Conservation (phyloP, 2,888 invertebrate species). For the Apantesis nais region DNA sequence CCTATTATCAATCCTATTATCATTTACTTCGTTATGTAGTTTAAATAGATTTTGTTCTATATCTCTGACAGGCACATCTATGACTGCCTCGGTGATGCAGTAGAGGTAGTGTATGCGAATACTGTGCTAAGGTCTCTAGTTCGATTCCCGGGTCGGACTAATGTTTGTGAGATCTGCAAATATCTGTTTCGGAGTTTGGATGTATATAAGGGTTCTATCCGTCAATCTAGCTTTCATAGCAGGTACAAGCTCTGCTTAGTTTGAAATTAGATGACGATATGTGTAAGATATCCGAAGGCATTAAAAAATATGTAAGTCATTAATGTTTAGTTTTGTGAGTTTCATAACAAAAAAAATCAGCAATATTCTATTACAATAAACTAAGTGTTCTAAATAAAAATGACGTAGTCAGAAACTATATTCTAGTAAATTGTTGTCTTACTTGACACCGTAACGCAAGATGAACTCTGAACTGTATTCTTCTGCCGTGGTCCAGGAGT, state of each 20-base stretch:
- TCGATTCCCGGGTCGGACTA: too few relatives aligned
- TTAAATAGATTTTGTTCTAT: neutral
- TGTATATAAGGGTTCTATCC: too few relatives aligned
- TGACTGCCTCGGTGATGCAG: too few relatives aligned
- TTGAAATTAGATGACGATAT: too few relatives aligned
- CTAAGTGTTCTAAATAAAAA: neutral
- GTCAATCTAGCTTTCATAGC: too few relatives aligned
- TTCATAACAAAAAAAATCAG: neutral
- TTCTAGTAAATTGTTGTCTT: slow-evolving; percentile 32
- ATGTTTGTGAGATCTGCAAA: too few relatives aligned
- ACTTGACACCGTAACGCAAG: slow-evolving; percentile 89
- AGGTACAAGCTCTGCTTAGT: too few relatives aligned
- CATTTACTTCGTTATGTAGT: neutral
- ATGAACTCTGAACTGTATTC: slow-evolving; percentile 93
- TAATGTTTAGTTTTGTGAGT: neutral
- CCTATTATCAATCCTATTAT: neutral
- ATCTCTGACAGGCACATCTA: neutral
- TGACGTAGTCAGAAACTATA: neutral
- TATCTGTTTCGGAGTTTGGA: too few relatives aligned
- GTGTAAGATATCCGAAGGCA: too few relatives aligned
- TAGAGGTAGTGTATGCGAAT: too few relatives aligned
- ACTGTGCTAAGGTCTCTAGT: too few relatives aligned
- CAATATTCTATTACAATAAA: neutral
- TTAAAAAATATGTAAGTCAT: neutral
- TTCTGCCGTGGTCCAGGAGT: slow-evolving; percentile 91